phyloP scores from a whole-genome alignment of 2,888 invertebrate species.

The Bhutanitis thaidina region DNA sequence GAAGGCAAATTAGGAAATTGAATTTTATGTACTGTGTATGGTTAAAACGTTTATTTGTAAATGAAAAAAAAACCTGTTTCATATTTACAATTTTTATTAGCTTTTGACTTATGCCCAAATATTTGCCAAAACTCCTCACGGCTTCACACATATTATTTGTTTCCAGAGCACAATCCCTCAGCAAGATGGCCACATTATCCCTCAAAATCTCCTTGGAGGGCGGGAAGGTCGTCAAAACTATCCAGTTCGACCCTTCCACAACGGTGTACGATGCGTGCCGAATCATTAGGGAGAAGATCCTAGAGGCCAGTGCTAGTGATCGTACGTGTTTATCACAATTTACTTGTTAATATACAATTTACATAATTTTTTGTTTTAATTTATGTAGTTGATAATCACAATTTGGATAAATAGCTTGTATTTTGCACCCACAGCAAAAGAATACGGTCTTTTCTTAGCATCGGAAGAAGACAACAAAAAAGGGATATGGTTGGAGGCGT shows the following conservation, averaged over 20 bases:
- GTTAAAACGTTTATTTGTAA: too few species aligned
- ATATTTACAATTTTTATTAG: too few species aligned
- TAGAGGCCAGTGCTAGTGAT: conserved; percentile 93
- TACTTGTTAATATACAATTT: too few species aligned
- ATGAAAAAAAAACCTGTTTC: too few species aligned
- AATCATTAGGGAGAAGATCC: conserved; percentile 96
- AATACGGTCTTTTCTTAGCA: conserved; percentile 97
- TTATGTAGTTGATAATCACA: too few species aligned
- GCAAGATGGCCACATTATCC: conserved; percentile 85
- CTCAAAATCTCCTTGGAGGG: conserved; percentile 92
- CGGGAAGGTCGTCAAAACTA: conserved; percentile 96
- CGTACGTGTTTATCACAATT: conserved; percentile 83
- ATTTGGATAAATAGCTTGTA: too few species aligned
- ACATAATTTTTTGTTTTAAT: too few species aligned
- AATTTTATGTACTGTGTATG: too few species aligned
- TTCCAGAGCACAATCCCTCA: conserved; percentile 57
- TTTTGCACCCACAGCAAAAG: conserved; percentile 85
- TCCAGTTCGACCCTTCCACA: conserved; percentile 98
- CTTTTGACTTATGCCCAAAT: too few species aligned
- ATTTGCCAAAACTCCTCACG: too few species aligned
- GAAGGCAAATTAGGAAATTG: too few species aligned
- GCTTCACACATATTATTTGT: background rate
- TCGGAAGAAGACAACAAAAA: conserved; percentile 98
- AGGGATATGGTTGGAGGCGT: conserved; percentile 98
- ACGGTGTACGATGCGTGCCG: conserved; percentile 97